Conservation (phyloP, 2,797 vertebrate genomes). For the Remorina albescens region DNA sequence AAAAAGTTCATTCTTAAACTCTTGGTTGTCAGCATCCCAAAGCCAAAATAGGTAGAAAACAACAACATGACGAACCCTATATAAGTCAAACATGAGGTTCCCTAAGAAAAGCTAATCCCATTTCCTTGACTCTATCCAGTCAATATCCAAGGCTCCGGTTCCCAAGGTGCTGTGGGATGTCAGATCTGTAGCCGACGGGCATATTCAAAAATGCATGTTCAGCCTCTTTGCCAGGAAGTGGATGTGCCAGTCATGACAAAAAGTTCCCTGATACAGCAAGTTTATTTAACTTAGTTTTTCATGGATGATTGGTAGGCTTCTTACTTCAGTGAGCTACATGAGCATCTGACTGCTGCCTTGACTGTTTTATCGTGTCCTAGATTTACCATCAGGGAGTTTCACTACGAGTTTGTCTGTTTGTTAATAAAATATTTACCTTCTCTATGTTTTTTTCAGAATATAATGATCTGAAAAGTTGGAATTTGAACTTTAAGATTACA, state of each 20-base stretch:
- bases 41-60: conserved; percentile 58
- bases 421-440: conserved; percentile 42
- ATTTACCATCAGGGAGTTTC: conserved; percentile 49
- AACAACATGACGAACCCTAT: conserved; percentile 66
- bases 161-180: conserved; percentile 73
- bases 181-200: conserved; percentile 72
- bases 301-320: conserved; percentile 63
- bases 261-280: conserved; percentile 77
- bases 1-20: conserved; percentile 37
- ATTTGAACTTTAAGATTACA: neutral
- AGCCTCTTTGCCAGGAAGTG: conserved; percentile 73
- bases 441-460: neutral
- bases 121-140: conserved; percentile 64
- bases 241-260: conserved; percentile 74
- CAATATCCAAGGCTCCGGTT: conserved; percentile 59
- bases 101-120: conserved; percentile 41
- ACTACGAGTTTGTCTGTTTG: conserved; percentile 32
- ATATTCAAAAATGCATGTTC: conserved; percentile 79
- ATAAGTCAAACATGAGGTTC: conserved; percentile 64
- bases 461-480: neutral
- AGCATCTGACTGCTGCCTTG: conserved; percentile 53
- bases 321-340: conserved; percentile 48
- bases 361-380: conserved; percentile 65
- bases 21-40: conserved; percentile 49
- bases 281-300: conserved; percentile 72